Base-by-base conservation (phyloP, 2,888 invertebrate genomes). In the Ditula angustiorana region DNA sequence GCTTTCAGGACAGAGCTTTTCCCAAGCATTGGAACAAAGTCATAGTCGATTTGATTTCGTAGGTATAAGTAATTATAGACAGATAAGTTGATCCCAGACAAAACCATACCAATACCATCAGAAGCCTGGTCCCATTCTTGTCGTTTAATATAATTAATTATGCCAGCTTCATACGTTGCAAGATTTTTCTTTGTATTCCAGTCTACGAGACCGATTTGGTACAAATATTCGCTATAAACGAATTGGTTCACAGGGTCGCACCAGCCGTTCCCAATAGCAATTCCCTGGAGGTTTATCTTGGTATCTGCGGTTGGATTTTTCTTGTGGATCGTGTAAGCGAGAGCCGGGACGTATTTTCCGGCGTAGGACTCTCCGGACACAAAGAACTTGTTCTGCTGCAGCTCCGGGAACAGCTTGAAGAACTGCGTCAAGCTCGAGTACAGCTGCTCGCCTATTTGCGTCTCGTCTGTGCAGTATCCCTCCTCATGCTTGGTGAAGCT, bases 281-380 rank as follows among this genome's bases (percentile, higher is more conserved):
- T 24, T 1, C 70, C 70, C 58, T 66, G 28, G 46, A 95, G 82
- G 79, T 96, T 96, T 16, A 97, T 96, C 82, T 95, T 95, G 26
- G 96, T 94, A 76, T 94, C 93, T 5, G 93, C 85, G 58, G 90
- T 82, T 0, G 95, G 94, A 69, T 95, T 95, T 62, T 94, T 93
- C 70, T 94, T 93, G 74, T 96, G 95, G 61, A 97, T 96, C 0
- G 95, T 94, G 79, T 96, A 95, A 0, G 95, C 94, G 56, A 96
- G 84, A 0, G 97, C 96, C 1, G 98, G 98, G 0, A 95, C 94
- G 82, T 95, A 95, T 73, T 95, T 95, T 0, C 98, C 98, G 49
- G 95, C 98, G 80, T 98, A 98, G 0, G 97, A 98, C 89, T 98
- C 98, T 2, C 98, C 98, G 0, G 97, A 95, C 0, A 97, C 95